Conservation (phyloP, 2,888 invertebrate species). For the Salpingus planirostris region DNA sequence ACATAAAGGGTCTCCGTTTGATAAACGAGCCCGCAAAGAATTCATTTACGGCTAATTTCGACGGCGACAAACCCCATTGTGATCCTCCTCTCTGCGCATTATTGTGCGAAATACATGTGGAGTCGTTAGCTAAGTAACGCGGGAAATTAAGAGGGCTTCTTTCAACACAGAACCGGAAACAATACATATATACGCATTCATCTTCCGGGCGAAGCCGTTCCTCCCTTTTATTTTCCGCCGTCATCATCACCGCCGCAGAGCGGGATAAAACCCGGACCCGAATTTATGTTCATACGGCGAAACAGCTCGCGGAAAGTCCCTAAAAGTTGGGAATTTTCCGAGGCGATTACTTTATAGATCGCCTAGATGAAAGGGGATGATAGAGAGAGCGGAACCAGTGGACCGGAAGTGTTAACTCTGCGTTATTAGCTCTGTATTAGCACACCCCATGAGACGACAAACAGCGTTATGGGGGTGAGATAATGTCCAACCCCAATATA, state of each 20-base stretch:
- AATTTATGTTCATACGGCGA: too few relatives aligned
- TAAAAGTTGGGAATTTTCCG: too few relatives aligned
- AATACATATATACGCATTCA: conserved; percentile 44
- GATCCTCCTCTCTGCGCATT: conserved; percentile 29
- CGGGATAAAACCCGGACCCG: too few relatives aligned
- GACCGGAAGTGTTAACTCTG: conserved; percentile 44
- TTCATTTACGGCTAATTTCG: conserved; percentile 40
- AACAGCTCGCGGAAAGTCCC: too few relatives aligned
- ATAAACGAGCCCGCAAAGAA: conserved; percentile 37
- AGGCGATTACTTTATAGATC: too few relatives aligned
- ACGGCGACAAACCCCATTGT: conserved; percentile 38
- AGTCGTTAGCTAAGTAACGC: conserved; percentile 43
- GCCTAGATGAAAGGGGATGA: too few relatives aligned
- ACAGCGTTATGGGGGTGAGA: conserved; percentile 30
- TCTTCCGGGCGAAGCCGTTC: too few relatives aligned
- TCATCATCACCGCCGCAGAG: too few relatives aligned
- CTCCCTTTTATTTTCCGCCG: too few relatives aligned
- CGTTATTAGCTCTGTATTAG: conserved; percentile 44
- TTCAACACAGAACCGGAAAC: conserved; percentile 41
- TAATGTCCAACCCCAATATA: conserved; percentile 18
- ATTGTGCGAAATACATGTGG: too few relatives aligned
- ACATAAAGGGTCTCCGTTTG: conserved; percentile 29
- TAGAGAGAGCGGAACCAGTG: conserved; percentile 25
- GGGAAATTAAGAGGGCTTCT: conserved; percentile 42
- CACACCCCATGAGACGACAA: conserved; percentile 35